Evolutionary conservation across 2,888 invertebrate genomes (phyloP).

Genomic region (Archips crataeganus): DNA sequence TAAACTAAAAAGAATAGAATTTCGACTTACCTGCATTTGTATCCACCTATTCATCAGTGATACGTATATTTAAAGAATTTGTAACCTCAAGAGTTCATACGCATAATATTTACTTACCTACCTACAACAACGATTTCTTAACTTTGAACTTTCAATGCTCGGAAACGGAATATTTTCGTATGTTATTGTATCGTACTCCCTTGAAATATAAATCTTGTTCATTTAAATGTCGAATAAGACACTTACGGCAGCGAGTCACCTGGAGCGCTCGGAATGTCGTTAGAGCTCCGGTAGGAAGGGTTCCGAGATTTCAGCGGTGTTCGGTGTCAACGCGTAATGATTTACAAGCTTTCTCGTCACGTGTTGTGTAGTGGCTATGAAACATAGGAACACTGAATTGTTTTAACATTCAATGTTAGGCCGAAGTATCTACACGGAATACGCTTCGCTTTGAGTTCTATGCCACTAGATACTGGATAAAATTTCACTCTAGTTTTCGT

Average conservation of each 20-base stretch:
- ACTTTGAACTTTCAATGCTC: neutral
- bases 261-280: constrained; percentile 29
- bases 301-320: constrained; percentile 5
- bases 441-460: neutral
- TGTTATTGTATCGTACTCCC: neutral
- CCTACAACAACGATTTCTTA: neutral
- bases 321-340: constrained; percentile 29
- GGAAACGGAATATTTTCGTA: neutral
- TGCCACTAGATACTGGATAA: no score
- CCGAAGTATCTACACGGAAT: neutral
- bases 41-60: neutral
- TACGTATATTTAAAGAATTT: no score
- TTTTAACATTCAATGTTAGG: neutral
- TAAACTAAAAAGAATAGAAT: neutral
- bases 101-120: no score
- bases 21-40: neutral
- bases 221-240: neutral
- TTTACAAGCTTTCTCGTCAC: constrained; percentile 29
- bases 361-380: constrained; percentile 9
- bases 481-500: no score
- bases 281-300: constrained; percentile 13
- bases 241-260: constrained; percentile 13
- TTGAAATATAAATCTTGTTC: constrained; percentile 1
- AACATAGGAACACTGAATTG: neutral
- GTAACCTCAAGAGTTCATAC: no score